Evolutionary conservation across 2,888 invertebrate genomes (phyloP), one percentile per base, ranked within the genome.

Genomic region (Drosophila mulleri): DNA sequence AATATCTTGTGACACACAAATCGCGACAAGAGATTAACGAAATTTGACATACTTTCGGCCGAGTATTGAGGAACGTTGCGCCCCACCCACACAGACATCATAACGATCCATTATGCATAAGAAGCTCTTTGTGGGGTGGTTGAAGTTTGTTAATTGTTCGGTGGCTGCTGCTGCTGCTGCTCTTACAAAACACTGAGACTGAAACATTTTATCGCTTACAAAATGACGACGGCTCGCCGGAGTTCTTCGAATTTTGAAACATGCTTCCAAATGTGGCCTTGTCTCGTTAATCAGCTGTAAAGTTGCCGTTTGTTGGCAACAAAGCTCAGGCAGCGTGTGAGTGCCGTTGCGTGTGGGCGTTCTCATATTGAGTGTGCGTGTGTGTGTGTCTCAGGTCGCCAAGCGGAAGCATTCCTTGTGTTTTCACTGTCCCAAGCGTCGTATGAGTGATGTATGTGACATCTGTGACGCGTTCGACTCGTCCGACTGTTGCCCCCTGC

Each of bases 371-470:
- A 4, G 8, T 41, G 2, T 41, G 1, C n/a, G n/a, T 41, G 41
- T 42, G 9, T 32, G n/a, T 53, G 41, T 74, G 45, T 45, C 50
- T 56, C 59, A 63, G 72, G 63, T 67, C 57, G 26, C 60, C 60
- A 67, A 65, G 78, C 79, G 81, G 78, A 80, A 80, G 75, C 59
- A 44, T 80, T 66, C 63, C 42, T 37, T 52, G 59, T 48, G 52
- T 42, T 69, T 64, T 68, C 67, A 67, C 64, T 78, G 75, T 72
- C 44, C 50, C 73, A 70, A 41, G 67, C 42, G 72, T 80, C 83
- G 81, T 75, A 84, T 85, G 82, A 80, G 82, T 80, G 82, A 80
- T 81, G 68, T 73, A 80, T 80, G 76, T 76, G 80, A 81, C 82
- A 78, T 67, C 45, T 68, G 47, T 72, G 58, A 56, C 56, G 59